These are phyloP conservation scores for Deroptyus accipitrinus DNA, from an alignment of 2,113 vertebrate genomes.

Conservation along the genomic window DNA sequence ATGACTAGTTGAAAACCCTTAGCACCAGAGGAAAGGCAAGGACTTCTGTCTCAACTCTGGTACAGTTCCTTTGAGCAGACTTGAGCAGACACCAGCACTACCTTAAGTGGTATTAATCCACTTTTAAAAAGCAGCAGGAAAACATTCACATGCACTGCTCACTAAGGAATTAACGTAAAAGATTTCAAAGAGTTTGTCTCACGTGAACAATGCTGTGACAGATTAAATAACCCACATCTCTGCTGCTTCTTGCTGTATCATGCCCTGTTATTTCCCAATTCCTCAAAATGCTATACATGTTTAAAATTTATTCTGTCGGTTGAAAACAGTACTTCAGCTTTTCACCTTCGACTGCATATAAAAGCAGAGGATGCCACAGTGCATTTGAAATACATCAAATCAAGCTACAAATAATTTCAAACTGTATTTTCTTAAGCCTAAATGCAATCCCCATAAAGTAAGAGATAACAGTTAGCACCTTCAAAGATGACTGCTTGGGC, in stretches of 20 bases:
- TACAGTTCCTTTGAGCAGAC: background rate
- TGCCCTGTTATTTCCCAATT: background rate
- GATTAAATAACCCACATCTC: background rate
- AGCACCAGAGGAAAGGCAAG: background rate
- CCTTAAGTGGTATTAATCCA: background rate
- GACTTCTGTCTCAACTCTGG: background rate
- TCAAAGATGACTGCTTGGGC: background rate
- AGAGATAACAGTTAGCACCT: background rate
- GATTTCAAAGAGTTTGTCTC: background rate
- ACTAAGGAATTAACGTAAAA: background rate
- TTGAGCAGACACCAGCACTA: background rate
- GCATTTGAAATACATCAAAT: background rate
- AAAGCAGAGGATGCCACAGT: background rate
- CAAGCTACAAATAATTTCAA: background rate
- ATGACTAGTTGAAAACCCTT: background rate
- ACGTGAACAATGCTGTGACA: background rate
- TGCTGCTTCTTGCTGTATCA: background rate
- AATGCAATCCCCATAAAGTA: background rate
- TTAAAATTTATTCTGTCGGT: background rate
- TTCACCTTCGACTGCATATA: background rate
- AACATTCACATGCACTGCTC: background rate
- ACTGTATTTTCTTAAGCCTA: background rate
- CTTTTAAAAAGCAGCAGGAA: background rate
- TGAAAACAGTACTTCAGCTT: background rate
- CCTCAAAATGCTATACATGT: background rate